phyloP scores from a whole-genome alignment of 2,797 vertebrate species.

The Sciaenops ocellatus region DNA sequence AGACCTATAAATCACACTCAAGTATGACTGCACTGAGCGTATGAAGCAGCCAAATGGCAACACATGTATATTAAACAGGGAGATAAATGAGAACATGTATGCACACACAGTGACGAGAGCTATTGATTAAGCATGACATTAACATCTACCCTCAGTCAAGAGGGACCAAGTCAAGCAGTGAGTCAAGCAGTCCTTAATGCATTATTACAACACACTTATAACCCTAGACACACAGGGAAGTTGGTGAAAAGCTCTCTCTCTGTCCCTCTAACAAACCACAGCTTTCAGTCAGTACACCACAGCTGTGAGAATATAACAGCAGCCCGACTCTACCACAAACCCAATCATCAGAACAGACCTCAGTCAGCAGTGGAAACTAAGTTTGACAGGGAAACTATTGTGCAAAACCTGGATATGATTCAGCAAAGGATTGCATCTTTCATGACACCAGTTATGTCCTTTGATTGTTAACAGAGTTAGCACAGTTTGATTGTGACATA shows the following conservation, averaged over 20 bases:
- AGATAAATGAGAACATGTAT: conserved; percentile 19
- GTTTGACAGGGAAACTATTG: conserved; percentile 50
- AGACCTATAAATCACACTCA: not conserved
- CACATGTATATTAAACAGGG: conserved; percentile 4
- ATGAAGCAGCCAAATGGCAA: conserved; percentile 1
- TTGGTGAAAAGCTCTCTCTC: conserved; percentile 19
- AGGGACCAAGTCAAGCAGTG: conserved; percentile 10
- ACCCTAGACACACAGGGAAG: not conserved
- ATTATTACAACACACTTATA: not conserved
- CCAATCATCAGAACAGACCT: conserved; percentile 29
- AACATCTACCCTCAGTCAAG: conserved; percentile 10
- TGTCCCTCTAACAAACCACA: conserved; percentile 33
- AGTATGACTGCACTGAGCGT: not conserved
- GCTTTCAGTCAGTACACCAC: conserved; percentile 7
- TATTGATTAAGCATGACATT: conserved; percentile 13
- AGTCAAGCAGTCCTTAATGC: conserved; percentile 14
- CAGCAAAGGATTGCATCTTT: conserved; percentile 1
- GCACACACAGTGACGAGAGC: not conserved
- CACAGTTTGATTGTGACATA: conserved; percentile 2
- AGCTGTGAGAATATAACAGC: conserved; percentile 17
- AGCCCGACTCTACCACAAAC: conserved; percentile 41
- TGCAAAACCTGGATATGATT: conserved; percentile 38
- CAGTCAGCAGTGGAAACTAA: conserved; percentile 33
- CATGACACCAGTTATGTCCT: conserved; percentile 5
- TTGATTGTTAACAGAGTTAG: conserved; percentile 9